Evolutionary conservation across 2,888 invertebrate species (phyloP).

Genomic region (Gryllus longicercus): DNA sequence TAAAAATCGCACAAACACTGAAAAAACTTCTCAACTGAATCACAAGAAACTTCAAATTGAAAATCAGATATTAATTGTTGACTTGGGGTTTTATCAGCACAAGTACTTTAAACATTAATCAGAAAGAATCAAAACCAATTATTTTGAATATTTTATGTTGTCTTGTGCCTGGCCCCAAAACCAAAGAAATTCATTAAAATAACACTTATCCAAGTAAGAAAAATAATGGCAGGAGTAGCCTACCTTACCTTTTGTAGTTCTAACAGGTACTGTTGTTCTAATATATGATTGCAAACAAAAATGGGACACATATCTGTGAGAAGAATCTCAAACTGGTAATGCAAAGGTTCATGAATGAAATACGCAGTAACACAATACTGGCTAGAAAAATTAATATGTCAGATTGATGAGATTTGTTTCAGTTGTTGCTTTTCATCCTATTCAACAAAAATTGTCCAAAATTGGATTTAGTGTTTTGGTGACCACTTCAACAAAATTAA

Average conservation of each 20-base stretch:
- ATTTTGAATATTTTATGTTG: not conserved
- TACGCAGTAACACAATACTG: not conserved
- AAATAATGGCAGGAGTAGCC: slow-evolving; percentile 11
- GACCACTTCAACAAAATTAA: not conserved
- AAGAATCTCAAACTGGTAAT: not conserved
- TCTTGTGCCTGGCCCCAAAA: not conserved
- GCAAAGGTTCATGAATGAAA: no score
- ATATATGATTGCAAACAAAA: not conserved
- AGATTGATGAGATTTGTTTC: no score
- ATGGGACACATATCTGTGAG: not conserved
- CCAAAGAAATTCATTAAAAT: not conserved
- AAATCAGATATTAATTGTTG: not conserved
- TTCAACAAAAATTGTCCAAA: no score
- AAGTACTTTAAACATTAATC: not conserved
- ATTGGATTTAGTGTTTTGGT: not conserved
- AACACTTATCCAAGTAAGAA: not conserved
- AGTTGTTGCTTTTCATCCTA: no score
- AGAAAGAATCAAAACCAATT: not conserved
- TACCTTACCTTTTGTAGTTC: slow-evolving; percentile 3
- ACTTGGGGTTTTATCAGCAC: not conserved
- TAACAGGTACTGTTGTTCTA: slow-evolving; percentile 9
- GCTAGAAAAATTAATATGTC: not conserved
- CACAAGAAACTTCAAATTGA: not conserved
- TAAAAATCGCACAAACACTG: not conserved
- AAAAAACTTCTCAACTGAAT: not conserved